phyloP scores from a whole-genome alignment of 2,113 vertebrate species.

The Conger conger region DNA sequence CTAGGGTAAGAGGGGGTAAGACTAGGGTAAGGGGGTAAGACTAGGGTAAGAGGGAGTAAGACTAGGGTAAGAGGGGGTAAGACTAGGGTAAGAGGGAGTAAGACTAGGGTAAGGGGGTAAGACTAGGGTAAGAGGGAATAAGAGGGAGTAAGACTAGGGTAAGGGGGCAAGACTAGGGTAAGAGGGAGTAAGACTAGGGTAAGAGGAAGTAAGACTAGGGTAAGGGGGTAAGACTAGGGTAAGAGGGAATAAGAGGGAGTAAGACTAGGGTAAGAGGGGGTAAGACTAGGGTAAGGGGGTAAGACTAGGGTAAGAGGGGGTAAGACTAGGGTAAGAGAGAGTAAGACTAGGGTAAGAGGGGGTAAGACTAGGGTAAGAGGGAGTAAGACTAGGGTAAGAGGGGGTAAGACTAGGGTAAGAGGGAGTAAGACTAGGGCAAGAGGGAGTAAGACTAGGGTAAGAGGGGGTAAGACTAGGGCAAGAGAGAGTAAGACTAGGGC shows the following conservation, averaged over 20 bases:
- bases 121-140: not conserved
- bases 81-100: not conserved
- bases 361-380: not conserved
- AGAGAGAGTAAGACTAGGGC: not conserved
- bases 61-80: not conserved
- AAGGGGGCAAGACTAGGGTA: conserved; percentile 55
- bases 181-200: not conserved
- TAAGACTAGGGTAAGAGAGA: not conserved
- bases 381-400: too few species aligned
- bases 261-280: not conserved
- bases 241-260: not conserved
- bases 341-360: conserved; percentile 57
- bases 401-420: not conserved
- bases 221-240: too few species aligned
- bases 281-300: too few species aligned
- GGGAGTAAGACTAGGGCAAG: not conserved
- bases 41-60: not conserved
- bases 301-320: not conserved
- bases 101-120: not conserved
- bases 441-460: not conserved
- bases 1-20: too few species aligned
- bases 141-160: not conserved
- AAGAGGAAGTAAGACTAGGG: too few species aligned
- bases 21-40: not conserved
- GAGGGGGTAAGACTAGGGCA: not conserved